Conservation (phyloP, 2,888 invertebrate species). For the Diabrotica balteata region DNA sequence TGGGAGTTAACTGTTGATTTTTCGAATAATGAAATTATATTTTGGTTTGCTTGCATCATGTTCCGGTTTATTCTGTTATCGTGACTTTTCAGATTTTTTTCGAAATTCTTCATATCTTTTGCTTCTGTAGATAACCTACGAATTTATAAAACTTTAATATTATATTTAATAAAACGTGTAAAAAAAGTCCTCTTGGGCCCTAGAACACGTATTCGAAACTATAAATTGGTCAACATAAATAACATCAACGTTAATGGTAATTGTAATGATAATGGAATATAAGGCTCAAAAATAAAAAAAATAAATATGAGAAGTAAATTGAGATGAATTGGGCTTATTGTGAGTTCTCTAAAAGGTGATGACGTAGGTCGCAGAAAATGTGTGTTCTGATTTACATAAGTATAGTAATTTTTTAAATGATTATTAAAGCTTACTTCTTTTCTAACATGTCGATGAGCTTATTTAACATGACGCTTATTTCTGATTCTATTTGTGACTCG, state of each 20-base stretch:
- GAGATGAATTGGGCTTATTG: too few species aligned
- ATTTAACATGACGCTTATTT: constrained; percentile 69
- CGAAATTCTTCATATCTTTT: constrained; percentile 65
- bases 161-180: constrained; percentile 1
- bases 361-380: too few species aligned
- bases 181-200: not conserved
- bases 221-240: too few species aligned
- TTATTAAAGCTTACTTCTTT: constrained; percentile 62
- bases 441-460: constrained; percentile 69
- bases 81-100: constrained; percentile 62
- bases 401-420: too few species aligned
- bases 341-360: too few species aligned
- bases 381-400: too few species aligned
- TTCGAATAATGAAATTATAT: constrained; percentile 50
- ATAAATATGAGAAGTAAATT: too few species aligned
- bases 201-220: too few species aligned
- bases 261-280: too few species aligned
- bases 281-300: too few species aligned
- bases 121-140: constrained; percentile 65
- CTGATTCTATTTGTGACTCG: constrained; percentile 66
- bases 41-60: constrained; percentile 49
- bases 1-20: constrained; percentile 49
- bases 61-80: constrained; percentile 53
- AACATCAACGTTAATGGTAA: too few species aligned
- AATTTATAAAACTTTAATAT: constrained; percentile 40